These are phyloP conservation scores for Tichodroma muraria DNA, from an alignment of 2,113 vertebrate genomes.

Conservation along the genomic window DNA sequence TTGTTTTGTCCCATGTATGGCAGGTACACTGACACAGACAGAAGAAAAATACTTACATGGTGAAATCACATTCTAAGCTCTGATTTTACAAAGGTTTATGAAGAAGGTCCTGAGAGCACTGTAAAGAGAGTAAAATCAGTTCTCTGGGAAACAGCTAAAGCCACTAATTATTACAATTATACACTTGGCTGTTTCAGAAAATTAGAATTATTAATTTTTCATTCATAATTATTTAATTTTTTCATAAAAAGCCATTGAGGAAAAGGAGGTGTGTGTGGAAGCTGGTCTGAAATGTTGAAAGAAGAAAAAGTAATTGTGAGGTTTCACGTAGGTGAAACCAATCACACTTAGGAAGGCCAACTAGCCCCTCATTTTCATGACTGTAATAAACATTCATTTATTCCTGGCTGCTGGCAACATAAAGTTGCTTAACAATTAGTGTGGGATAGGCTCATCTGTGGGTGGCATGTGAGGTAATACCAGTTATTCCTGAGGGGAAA, in stretches of 20 bases:
- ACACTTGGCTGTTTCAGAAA: neutral
- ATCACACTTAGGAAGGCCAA: neutral
- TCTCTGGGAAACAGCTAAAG: neutral
- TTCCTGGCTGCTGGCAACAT: neutral
- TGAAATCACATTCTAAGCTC: neutral
- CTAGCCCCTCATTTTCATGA: neutral
- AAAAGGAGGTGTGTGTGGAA: neutral
- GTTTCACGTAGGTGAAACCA: neutral
- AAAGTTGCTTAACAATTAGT: neutral
- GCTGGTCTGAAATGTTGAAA: neutral
- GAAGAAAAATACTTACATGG: rapidly evolving
- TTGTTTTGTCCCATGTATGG: rapidly evolving
- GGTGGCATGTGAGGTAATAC: neutral
- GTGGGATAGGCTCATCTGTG: neutral
- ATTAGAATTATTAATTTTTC: neutral
- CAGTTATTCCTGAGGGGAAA: neutral
- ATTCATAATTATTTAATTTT: too few species aligned
- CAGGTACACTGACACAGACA: neutral
- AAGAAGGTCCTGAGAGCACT: neutral
- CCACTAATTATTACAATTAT: neutral
- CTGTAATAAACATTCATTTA: neutral
- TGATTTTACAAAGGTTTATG: neutral
- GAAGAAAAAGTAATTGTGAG: neutral
- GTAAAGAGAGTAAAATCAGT: neutral
- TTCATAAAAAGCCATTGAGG: neutral